These are phyloP conservation scores for Apostichopus parvimensis DNA, from an alignment of 35 echinoderm and acorn worm genomes.

Conservation along the genomic window DNA sequence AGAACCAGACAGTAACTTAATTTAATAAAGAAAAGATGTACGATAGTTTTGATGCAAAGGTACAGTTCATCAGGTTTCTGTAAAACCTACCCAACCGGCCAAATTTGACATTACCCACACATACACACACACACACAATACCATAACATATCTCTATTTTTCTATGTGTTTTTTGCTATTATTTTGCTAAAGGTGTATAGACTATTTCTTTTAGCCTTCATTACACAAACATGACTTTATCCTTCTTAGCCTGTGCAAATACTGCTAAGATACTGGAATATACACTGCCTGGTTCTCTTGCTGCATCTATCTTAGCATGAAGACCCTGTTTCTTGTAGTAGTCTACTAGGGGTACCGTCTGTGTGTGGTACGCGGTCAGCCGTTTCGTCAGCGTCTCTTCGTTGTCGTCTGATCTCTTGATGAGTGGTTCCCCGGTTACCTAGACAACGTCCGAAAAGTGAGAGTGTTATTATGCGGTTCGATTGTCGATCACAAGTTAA, in stretches of 20 bases:
- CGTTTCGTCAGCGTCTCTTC: constrained; percentile 69
- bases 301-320: constrained; percentile 72
- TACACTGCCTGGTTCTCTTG: constrained; percentile 59
- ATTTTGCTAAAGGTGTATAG: neutral
- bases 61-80: no score
- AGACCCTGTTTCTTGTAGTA: constrained; percentile 91
- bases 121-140: neutral
- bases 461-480: no score
- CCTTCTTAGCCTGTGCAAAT: constrained; percentile 80
- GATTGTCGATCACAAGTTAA: no score
- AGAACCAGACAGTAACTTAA: no score
- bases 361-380: constrained; percentile 82
- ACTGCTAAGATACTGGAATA: constrained; percentile 82
- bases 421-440: constrained; percentile 88
- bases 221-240: constrained; percentile 98
- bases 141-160: neutral
- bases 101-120: no score
- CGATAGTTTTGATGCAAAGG: no score
- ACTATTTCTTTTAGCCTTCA: constrained; percentile 7
- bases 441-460: constrained; percentile 8
- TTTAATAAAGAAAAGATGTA: no score
- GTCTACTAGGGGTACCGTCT: constrained; percentile 89
- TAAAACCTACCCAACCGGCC: no score
- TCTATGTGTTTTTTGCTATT: neutral
- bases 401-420: constrained; percentile 90